Base-by-base conservation (phyloP, 2,888 invertebrate species). In the Prenolepis imparis region DNA sequence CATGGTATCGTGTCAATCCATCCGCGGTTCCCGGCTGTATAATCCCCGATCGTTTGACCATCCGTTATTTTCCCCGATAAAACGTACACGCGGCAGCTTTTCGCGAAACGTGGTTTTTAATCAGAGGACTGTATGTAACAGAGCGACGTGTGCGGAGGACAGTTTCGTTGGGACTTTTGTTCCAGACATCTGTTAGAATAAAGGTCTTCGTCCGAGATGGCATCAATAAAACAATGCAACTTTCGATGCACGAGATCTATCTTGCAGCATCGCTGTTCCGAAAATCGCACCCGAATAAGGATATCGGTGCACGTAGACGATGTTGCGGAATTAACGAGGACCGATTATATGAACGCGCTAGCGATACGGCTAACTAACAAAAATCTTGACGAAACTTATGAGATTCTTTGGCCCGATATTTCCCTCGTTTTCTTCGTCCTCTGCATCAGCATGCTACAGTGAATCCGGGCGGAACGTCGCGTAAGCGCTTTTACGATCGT, bases 401-500 rank as follows among this genome's bases (percentile, higher is more conserved):
- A 72, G 74, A 70, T 75, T 87, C 83, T 88, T 86, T 75, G 84
- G 21, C 57, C 24, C 73, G 89, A 86, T 81, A 83, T 88, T 70
- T 82, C 21, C 77, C 82, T 64, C 81, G 75, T 89, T 89, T 84
- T 83, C 78, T 83, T 70, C 70, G 82, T 85, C 85, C 78, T 88
- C 85, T 84, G 84, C 88, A 86, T 89, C 90, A 86, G 84, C 72
- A 83, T 87, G 83, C 78, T 86, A 85, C 85, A 86, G 87, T 88
- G 91, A 87, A 90, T 89, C 90, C 85, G 85, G 84, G 88, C 90
- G 90, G 91, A 91, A 91, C 88, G 90, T 91, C 89, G 91, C 91
- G 91, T 91, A 91, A 91, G 91, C 90, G 91, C 86, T 91, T 91
- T 91, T 90, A 91, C 91, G 90, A 91, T 86, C 89, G 83, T 86